Evolutionary conservation across 2,797 vertebrate species (phyloP).

Genomic region (Gymnocypris eckloni): DNA sequence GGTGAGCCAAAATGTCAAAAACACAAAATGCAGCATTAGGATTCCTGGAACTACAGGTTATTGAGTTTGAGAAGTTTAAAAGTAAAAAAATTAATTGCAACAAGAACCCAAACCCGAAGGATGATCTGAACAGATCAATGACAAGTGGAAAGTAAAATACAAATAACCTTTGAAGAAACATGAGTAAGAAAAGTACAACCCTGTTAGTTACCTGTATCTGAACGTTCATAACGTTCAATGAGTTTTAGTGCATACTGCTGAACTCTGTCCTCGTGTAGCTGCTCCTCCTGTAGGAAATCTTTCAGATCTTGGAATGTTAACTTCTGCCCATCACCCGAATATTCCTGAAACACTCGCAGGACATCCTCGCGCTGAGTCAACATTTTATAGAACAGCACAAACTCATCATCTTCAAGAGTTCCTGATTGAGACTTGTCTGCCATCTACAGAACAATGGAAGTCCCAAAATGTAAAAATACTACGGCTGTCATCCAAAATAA

Average conservation of each 20-base stretch:
- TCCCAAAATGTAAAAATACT: background rate
- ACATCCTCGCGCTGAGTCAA: slow-evolving; percentile 89
- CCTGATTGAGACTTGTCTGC: slow-evolving; percentile 89
- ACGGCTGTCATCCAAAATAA: too few relatives aligned
- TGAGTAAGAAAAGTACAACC: background rate
- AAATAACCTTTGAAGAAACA: background rate
- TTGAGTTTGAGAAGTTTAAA: background rate
- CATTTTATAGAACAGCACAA: slow-evolving; percentile 94
- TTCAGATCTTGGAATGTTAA: slow-evolving; percentile 84
- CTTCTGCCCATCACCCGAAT: slow-evolving; percentile 88
- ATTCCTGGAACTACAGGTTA: background rate
- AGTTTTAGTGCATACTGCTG: slow-evolving; percentile 82
- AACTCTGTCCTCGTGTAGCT: slow-evolving; percentile 77
- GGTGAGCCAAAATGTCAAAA: background rate
- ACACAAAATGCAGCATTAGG: background rate
- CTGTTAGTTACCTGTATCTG: slow-evolving; percentile 82
- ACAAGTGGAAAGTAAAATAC: background rate
- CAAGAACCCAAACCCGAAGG: background rate
- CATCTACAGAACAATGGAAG: slow-evolving; percentile 72
- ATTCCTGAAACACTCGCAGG: slow-evolving; percentile 85
- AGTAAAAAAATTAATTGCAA: background rate
- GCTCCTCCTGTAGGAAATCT: slow-evolving; percentile 87
- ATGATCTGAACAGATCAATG: background rate
- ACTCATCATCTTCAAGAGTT: slow-evolving; percentile 90
- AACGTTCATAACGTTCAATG: slow-evolving; percentile 88